A percentile compares a stretch with the other conserved stretches of the same genome.
Evolutionary conservation across 1,140 invertebrate genomes (phyloP).

Genomic region (Asbolus verrucosus): DNA sequence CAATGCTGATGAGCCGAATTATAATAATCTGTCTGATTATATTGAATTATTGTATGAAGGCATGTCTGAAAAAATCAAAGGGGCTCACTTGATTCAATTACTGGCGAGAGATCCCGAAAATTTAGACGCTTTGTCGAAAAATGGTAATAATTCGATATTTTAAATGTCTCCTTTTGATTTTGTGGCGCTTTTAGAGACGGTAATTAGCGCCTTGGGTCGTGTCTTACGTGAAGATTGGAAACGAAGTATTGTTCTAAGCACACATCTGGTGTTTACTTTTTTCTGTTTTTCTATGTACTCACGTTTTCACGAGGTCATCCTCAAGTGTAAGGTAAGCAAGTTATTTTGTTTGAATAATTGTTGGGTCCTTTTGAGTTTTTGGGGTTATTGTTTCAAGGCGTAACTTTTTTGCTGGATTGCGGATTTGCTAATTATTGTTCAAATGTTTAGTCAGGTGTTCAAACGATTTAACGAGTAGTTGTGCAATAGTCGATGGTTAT

Average conservation of each 20-base stretch:
- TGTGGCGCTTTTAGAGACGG: constrained; percentile 80
- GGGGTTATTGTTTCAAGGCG: constrained; percentile 11
- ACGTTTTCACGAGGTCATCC: constrained; percentile 93
- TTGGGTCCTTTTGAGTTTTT: no score
- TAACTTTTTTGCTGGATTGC: not conserved
- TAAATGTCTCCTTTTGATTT: not conserved
- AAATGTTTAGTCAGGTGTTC: constrained; percentile 29
- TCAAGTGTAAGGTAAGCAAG: constrained; percentile 83
- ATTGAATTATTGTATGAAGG: constrained; percentile 98
- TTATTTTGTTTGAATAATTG: no score
- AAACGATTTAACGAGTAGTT: no score
- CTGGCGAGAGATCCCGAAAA: constrained; percentile 94
- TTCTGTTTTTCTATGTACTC: constrained; percentile 98
- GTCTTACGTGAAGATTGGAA: constrained; percentile 98
- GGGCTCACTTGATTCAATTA: constrained; percentile 91
- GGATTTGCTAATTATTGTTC: constrained; percentile 13
- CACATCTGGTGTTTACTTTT: constrained; percentile 97
- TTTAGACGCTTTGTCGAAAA: constrained; percentile 90
- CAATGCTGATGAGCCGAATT: constrained; percentile 68
- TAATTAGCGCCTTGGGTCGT: constrained; percentile 93
- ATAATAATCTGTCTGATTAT: constrained; percentile 92
- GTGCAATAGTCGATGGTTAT: not conserved
- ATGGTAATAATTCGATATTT: constrained; percentile 73
- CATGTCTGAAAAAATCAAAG: constrained; percentile 91
- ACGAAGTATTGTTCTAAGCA: constrained; percentile 94